These are phyloP conservation scores for Coptodon bakossiorum DNA, from an alignment of 2,113 vertebrate genomes.

Conservation along the genomic window DNA sequence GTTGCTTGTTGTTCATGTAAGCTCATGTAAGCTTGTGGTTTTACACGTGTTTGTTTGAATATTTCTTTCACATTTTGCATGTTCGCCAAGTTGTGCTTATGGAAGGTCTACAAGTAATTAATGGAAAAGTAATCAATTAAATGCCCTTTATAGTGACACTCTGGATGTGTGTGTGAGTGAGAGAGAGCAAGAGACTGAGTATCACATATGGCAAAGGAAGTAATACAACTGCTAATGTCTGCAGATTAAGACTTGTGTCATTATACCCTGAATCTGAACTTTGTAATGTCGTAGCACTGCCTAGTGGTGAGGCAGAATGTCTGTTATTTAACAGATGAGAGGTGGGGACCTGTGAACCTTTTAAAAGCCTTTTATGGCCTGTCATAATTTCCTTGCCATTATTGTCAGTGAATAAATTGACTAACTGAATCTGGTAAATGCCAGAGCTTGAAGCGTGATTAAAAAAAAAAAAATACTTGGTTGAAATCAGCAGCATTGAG, in stretches of 20 bases:
- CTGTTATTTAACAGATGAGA: not conserved
- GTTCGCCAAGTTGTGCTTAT: not conserved
- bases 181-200: not conserved
- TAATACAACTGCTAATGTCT: not conserved
- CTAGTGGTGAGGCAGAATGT: not conserved
- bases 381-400: not conserved
- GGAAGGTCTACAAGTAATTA: not conserved
- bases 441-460: not conserved
- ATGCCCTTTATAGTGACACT: not conserved
- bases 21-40: not conserved
- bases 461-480: not conserved
- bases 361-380: not conserved
- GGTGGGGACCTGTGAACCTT: not conserved
- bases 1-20: not conserved
- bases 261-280: not conserved
- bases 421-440: not conserved
- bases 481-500: not conserved
- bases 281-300: not conserved
- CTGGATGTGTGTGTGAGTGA: not conserved
- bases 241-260: not conserved
- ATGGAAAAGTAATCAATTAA: not conserved
- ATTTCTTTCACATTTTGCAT: not conserved
- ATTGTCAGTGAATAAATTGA: not conserved
- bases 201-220: not conserved
- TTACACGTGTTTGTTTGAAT: not conserved